Percentiles rank a stretch among this genome's conserved stretches.
Evolutionary conservation across 1,140 invertebrate species (phyloP).

Genomic region (Drosophila busckii): DNA sequence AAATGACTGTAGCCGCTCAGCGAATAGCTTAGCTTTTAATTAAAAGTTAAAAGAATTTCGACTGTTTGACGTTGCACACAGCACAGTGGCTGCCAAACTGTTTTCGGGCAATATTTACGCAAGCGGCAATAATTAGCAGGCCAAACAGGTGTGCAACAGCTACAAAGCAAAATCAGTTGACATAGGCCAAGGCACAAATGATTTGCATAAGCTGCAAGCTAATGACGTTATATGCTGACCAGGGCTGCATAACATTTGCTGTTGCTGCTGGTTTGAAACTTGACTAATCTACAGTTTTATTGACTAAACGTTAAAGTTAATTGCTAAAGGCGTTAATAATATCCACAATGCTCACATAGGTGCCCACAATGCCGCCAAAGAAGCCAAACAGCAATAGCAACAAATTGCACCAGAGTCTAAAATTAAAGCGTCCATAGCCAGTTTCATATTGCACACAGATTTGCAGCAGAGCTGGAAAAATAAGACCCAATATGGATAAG

Average conservation of each 20-base stretch:
- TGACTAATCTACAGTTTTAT: no score
- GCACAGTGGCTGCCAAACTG: no score
- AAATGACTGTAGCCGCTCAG: conserved; percentile 4
- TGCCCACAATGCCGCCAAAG: conserved; percentile 85
- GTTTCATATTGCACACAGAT: conserved; percentile 61
- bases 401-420: conserved; percentile 81
- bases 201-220: conserved; percentile 31
- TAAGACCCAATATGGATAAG: conserved; percentile 92
- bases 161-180: conserved; percentile 18
- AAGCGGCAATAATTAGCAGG: conserved; percentile 29
- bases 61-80: conserved; percentile 6
- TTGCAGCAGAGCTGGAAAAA: conserved; percentile 92
- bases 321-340: conserved; percentile 81
- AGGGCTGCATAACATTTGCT: conserved; percentile 6
- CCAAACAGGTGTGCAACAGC: neutral
- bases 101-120: no score
- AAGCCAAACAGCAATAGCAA: conserved; percentile 84
- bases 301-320: no score
- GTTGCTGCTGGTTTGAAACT: no score
- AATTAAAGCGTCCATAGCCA: conserved; percentile 78
- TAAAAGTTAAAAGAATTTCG: conserved; percentile 63
- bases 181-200: conserved; percentile 15
- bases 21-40: conserved; percentile 57
- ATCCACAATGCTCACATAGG: conserved; percentile 83
- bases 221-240: conserved; percentile 27